phyloP scores from a whole-genome alignment of 2,888 invertebrate genomes.

The Parnassius apollo region DNA sequence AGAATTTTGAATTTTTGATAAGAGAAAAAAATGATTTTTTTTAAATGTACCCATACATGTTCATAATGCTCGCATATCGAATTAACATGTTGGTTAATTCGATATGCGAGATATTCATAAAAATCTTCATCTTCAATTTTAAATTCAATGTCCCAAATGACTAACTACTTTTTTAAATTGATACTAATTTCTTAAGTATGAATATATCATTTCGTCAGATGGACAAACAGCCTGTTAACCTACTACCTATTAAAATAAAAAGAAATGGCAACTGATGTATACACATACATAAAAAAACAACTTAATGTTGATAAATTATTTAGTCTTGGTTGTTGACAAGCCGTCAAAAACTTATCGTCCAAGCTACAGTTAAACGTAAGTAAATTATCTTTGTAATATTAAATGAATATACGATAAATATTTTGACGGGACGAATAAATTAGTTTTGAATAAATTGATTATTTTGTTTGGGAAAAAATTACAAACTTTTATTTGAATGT shows the following conservation, averaged over 20 bases:
- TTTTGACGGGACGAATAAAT: background rate
- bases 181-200: conserved; percentile 2
- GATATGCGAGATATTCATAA: too few relatives aligned
- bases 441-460: too few relatives aligned
- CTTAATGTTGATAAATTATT: background rate
- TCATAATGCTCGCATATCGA: too few relatives aligned
- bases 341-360: conserved; percentile 4
- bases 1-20: too few relatives aligned
- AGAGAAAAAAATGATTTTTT: too few relatives aligned
- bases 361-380: conserved; percentile 11
- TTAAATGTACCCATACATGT: too few relatives aligned
- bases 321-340: conserved; percentile 6
- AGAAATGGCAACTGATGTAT: conserved; percentile 1
- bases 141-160: background rate
- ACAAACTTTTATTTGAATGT: too few relatives aligned
- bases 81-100: too few relatives aligned
- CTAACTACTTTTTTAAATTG: background rate
- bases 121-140: background rate
- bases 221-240: conserved; percentile 13
- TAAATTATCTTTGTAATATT: background rate
- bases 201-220: background rate
- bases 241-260: conserved; percentile 1
- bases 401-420: background rate
- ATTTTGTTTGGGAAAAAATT: too few relatives aligned
- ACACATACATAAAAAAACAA: background rate